Evolutionary conservation across 2,888 invertebrate genomes (phyloP).

Genomic region (Lithophane leautieri): DNA sequence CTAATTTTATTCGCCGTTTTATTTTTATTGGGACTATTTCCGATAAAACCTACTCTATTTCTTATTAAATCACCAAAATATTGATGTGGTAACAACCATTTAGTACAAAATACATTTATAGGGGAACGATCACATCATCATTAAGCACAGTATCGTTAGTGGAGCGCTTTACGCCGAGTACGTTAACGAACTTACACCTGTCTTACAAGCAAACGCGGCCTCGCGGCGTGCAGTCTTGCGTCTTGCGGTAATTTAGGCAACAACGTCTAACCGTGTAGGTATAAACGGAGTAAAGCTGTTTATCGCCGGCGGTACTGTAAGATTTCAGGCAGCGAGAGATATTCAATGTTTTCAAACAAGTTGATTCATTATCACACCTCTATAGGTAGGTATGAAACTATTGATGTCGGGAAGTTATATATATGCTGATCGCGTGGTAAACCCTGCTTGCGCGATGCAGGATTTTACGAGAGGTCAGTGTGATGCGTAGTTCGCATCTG

Average conservation of each 20-base stretch:
- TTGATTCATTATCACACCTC: neutral
- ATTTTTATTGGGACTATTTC: neutral
- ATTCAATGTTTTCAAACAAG: neutral
- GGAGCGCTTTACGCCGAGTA: slow-evolving; percentile 44
- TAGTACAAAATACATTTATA: neutral
- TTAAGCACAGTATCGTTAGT: slow-evolving; percentile 37
- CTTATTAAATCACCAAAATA: neutral
- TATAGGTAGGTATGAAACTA: too few relatives aligned
- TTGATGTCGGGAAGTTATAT: too few relatives aligned
- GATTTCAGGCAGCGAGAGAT: neutral
- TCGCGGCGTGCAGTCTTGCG: slow-evolving; percentile 15
- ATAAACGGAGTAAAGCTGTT: slow-evolving; percentile 1
- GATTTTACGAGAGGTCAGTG: too few relatives aligned
- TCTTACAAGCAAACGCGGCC: slow-evolving; percentile 38
- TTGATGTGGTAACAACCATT: slow-evolving; percentile 5
- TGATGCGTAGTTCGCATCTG: too few relatives aligned
- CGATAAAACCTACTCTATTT: neutral
- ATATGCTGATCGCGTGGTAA: too few relatives aligned
- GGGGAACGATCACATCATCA: slow-evolving; percentile 23
- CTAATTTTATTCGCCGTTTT: neutral
- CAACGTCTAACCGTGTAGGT: neutral
- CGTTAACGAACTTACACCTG: slow-evolving; percentile 50
- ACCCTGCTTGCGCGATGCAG: too few relatives aligned
- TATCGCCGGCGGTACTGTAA: neutral
- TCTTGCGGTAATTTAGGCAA: slow-evolving; percentile 52